phyloP scores from a whole-genome alignment of 2,888 invertebrate genomes.

The Folsomia manolachei region DNA sequence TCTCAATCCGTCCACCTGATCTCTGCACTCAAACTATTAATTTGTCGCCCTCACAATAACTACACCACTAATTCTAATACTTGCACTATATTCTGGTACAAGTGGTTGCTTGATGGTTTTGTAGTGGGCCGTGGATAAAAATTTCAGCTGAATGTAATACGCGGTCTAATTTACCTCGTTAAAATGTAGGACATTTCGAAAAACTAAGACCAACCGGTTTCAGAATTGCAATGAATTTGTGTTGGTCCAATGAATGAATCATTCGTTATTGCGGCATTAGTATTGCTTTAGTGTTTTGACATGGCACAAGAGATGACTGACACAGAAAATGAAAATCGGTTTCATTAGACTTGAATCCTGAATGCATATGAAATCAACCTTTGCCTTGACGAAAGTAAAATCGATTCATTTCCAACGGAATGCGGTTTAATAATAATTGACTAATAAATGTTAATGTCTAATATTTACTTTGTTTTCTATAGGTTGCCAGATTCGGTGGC shows the following conservation, averaged over 20 bases:
- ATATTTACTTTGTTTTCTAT: slow-evolving; percentile 20
- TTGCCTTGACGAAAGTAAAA: not conserved
- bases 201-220: not conserved
- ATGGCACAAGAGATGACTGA: not conserved
- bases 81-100: no score
- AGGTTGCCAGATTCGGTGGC: slow-evolving; percentile 48
- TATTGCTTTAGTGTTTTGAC: not conserved
- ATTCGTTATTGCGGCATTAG: no score
- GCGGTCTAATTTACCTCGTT: not conserved
- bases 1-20: no score
- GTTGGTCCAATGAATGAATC: no score
- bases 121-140: no score
- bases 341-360: not conserved
- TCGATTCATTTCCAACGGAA: not conserved
- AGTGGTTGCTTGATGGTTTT: no score
- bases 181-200: not conserved
- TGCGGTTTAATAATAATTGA: not conserved
- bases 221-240: no score
- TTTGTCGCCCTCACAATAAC: no score
- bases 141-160: not conserved
- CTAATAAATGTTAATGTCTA: not conserved
- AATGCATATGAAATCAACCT: not conserved
- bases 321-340: not conserved
- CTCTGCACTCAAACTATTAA: no score
- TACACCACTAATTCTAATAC: no score